A percentile compares a stretch with the other conserved stretches of the same genome.
Conservation (phyloP, 2,888 invertebrate genomes). For the Heterodera filipjevi region DNA sequence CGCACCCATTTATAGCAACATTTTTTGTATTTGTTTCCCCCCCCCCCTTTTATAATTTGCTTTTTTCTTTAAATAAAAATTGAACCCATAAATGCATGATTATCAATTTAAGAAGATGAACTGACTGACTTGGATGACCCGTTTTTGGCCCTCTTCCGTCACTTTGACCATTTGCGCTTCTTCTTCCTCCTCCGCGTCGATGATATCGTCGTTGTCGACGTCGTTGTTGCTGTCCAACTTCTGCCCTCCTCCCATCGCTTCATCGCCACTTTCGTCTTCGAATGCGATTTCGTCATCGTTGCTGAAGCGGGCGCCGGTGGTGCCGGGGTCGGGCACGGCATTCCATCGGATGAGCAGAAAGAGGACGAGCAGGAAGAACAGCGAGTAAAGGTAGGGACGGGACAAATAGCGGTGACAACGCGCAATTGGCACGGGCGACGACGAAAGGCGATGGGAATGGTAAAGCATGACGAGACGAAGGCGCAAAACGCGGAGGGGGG, state of each 20-base stretch:
- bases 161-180: not conserved
- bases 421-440: not conserved
- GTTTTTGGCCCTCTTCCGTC: not conserved
- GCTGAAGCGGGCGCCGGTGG: conserved; percentile 24
- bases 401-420: conserved; percentile 42
- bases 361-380: conserved; percentile 44
- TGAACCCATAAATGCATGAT: not conserved
- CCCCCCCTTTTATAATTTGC: no score
- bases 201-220: not conserved
- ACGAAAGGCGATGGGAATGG: not conserved
- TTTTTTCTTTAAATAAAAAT: no score
- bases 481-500: not conserved
- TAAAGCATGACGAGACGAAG: not conserved
- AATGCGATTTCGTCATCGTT: conserved; percentile 21
- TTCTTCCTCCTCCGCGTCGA: not conserved
- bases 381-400: conserved; percentile 53
- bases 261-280: not conserved
- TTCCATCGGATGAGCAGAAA: conserved; percentile 51
- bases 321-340: conserved; percentile 26
- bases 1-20: no score
- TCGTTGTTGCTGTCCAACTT: not conserved
- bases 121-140: not conserved
- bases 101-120: not conserved
- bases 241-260: not conserved
- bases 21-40: no score